These are phyloP conservation scores for Calephelis virginiensis DNA, from an alignment of 1,140 invertebrate species.

Conservation along the genomic window DNA sequence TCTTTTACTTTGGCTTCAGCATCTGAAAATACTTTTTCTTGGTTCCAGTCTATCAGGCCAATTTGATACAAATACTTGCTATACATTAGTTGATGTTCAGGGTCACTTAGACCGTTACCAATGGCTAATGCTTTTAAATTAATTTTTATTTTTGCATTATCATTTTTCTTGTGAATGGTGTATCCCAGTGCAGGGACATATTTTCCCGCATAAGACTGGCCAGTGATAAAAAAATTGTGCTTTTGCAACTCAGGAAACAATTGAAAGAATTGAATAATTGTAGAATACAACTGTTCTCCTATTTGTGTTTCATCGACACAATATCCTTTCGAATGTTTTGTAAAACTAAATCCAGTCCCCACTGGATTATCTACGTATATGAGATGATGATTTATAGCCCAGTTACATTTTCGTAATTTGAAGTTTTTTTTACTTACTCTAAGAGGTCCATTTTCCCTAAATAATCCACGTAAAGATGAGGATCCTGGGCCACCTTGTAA, in stretches of 20 bases:
- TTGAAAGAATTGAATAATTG: too few species aligned
- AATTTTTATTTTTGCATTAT: slow-evolving; percentile 78
- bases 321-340: slow-evolving; percentile 81
- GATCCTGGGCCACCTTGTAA: slow-evolving; percentile 90
- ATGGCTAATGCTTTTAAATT: slow-evolving; percentile 83
- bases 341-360: slow-evolving; percentile 81
- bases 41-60: slow-evolving; percentile 50
- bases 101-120: too few species aligned
- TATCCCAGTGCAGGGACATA: slow-evolving; percentile 89
- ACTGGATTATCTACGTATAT: too few species aligned
- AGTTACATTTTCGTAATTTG: slow-evolving; percentile 83
- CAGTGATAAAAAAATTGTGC: slow-evolving; percentile 88
- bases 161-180: slow-evolving; percentile 84
- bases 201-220: slow-evolving; percentile 93
- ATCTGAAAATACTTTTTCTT: slow-evolving; percentile 80
- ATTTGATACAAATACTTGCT: too few species aligned
- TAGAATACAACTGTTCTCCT: too few species aligned
- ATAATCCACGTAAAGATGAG: slow-evolving; percentile 89
- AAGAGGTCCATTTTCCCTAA: slow-evolving; percentile 89
- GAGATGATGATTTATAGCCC: slow-evolving; percentile 85
- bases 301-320: slow-evolving; percentile 83
- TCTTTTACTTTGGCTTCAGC: slow-evolving; percentile 79
- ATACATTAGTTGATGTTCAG: too few species aligned
- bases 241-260: slow-evolving; percentile 70
- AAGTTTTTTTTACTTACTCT: slow-evolving; percentile 69